A percentile compares a stretch with the other conserved stretches of the same genome.
Evolutionary conservation across 2,797 vertebrate genomes (phyloP).

Genomic region (Enteromius trimaculatus): DNA sequence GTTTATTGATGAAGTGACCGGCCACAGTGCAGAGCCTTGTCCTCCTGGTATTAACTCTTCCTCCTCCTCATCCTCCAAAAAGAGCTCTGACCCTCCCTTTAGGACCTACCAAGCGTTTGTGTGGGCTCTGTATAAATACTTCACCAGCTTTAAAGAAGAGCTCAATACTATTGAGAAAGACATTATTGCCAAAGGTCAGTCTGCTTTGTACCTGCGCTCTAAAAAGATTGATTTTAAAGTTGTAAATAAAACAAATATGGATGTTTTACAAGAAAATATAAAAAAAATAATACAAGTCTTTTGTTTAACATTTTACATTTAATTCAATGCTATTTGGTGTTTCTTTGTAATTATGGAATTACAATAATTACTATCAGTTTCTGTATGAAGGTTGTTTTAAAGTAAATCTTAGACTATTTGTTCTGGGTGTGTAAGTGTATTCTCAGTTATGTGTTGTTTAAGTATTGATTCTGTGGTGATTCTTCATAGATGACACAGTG

Average conservation of each 20-base stretch:
- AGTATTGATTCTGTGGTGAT: neutral
- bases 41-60: constrained; percentile 74
- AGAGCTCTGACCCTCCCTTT: constrained; percentile 88
- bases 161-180: constrained; percentile 89
- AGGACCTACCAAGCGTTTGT: constrained; percentile 98
- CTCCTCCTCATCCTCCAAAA: constrained; percentile 77
- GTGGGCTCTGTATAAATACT: constrained; percentile 96
- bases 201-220: neutral
- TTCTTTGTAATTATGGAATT: neutral
- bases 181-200: constrained; percentile 86
- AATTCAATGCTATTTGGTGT: neutral
- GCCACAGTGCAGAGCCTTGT: constrained; percentile 80
- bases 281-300: neutral
- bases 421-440: neutral
- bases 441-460: neutral
- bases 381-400: neutral
- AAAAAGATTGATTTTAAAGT: neutral
- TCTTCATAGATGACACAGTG: constrained; percentile 84
- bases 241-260: too few relatives aligned
- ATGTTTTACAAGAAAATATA: neutral
- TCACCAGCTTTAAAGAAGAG: constrained; percentile 92
- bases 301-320: neutral
- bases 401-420: neutral
- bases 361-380: neutral
- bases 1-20: constrained; percentile 96